Evolutionary conservation across 2,888 invertebrate species (phyloP), one percentile per base, ranked within the genome.

Genomic region (Tanypteryx hageni): DNA sequence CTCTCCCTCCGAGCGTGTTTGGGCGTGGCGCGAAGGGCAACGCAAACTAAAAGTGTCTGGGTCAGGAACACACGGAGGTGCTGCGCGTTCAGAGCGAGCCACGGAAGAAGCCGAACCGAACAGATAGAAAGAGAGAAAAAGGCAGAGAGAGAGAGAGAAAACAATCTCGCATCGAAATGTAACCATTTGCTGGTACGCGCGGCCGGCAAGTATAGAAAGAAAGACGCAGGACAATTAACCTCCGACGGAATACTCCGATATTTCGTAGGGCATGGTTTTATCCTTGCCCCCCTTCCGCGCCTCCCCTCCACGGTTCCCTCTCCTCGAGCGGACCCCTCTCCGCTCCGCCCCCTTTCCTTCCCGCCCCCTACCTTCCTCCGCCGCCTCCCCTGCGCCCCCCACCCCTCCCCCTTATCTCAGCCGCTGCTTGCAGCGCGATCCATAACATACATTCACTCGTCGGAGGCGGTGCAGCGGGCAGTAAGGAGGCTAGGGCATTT

Each of bases 41-140:
- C 61, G 89, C 89, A 89, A 89, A 89, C 89, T 89, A 89, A 89
- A 89, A 89, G 89, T 89, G 89, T 89, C 89, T 89, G 89, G 89
- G 89, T 89, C 89, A 89, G 89, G 89, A 89, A 89, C 89, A 89
- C 92, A 92, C 27, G 59, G 81, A 81, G 58, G 92, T 57, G 68
- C 57, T 76, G 57, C 57, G 59, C 76, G 92, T 59, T 58, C 81
- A 31, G 58, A 92, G 81, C 81, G 82, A 56, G 57, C 83, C 56
- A 76, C 68, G 57, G 92, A 61, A 31, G 58, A 57, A 57, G 31
- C 31, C 14, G 68, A 16, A 44, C 61, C 31, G 68, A 27, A 64
- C 16, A 57, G 56, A 76, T 13, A 44, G 13, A 31, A 92, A 31
- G 44, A 27, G 76, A 11, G 89, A 58, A 64, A 83, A 22, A 16